Evolutionary conservation across 2,113 vertebrate species (phyloP).

Genomic region (Engraulis encrasicolus): DNA sequence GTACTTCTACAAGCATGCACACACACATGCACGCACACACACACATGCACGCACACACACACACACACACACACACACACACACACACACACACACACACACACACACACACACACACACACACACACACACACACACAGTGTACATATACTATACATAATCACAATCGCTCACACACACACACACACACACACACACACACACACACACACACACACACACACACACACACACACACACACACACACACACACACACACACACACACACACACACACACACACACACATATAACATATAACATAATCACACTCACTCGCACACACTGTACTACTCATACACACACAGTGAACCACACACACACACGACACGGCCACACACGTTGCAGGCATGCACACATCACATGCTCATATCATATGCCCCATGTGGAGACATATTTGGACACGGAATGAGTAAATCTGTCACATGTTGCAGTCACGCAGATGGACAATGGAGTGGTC

Average conservation of each 20-base stretch:
- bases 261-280: not conserved
- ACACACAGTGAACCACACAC: not conserved
- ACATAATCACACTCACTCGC: not conserved
- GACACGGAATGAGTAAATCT: not conserved
- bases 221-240: not conserved
- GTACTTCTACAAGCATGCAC: not conserved
- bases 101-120: not conserved
- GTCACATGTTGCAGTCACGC: not conserved
- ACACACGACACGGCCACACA: not conserved
- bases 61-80: not conserved
- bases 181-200: not conserved
- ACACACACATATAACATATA: too few species aligned
- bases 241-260: not conserved
- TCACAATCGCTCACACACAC: not conserved
- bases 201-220: not conserved
- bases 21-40: not conserved
- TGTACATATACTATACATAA: too few species aligned
- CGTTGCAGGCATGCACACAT: not conserved
- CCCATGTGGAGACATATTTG: not conserved
- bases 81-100: not conserved
- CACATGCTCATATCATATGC: not conserved
- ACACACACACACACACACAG: not conserved
- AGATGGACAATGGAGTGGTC: not conserved
- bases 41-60: not conserved
- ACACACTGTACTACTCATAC: not conserved